Evolutionary conservation across 2,113 vertebrate species (phyloP).

Genomic region (Mastomys natalensis): DNA sequence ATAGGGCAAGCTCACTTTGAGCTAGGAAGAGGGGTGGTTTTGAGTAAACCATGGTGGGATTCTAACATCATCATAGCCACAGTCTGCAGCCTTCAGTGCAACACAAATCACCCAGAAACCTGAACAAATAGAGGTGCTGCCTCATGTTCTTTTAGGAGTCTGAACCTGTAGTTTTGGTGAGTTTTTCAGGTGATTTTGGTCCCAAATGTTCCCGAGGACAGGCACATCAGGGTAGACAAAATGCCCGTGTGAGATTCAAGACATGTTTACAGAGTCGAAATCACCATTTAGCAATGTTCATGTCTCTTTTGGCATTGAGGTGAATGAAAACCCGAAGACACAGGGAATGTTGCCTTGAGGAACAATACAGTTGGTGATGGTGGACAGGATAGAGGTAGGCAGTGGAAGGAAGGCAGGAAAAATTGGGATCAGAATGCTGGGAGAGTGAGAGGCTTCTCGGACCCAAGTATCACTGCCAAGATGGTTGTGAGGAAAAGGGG

Average conservation of each 20-base stretch:
- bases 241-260: not conserved
- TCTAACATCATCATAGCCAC: not conserved
- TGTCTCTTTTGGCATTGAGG: not conserved
- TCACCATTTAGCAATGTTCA: not conserved
- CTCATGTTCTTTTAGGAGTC: not conserved
- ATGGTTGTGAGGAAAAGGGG: not conserved
- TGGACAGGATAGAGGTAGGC: not conserved
- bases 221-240: fast-evolving
- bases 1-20: not conserved
- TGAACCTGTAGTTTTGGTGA: not conserved
- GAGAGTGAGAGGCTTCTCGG: too few relatives aligned
- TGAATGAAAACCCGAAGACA: not conserved
- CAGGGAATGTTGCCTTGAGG: not conserved
- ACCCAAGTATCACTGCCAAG: not conserved
- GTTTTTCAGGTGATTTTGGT: not conserved
- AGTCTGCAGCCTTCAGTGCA: not conserved
- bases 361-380: not conserved
- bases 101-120: not conserved
- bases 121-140: too few relatives aligned
- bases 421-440: too few relatives aligned
- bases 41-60: not conserved
- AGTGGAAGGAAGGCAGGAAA: not conserved
- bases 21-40: not conserved
- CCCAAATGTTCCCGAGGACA: not conserved
- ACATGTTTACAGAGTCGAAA: not conserved